These are phyloP conservation scores for Periparus ater DNA, from an alignment of 2,797 vertebrate species.

Conservation along the genomic window DNA sequence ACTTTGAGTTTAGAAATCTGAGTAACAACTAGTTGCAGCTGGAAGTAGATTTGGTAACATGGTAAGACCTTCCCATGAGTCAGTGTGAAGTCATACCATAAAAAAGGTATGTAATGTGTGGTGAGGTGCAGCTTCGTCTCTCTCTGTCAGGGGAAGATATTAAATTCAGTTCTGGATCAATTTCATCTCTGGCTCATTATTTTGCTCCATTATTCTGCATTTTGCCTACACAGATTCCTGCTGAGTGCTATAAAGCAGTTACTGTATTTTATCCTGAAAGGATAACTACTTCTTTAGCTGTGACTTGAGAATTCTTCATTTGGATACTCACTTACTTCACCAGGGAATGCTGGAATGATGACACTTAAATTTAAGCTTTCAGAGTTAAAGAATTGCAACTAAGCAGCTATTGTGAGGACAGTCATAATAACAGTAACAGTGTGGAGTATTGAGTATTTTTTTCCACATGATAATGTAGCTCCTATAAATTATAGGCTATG, in stretches of 20 bases:
- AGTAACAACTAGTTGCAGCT: background rate
- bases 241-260: background rate
- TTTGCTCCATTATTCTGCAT: background rate
- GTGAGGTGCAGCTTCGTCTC: background rate
- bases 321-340: constrained; percentile 52
- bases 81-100: background rate
- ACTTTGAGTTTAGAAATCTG: background rate
- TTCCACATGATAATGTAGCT: constrained; percentile 31
- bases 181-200: background rate
- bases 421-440: constrained; percentile 60
- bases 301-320: constrained; percentile 70
- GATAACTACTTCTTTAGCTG: constrained; percentile 1
- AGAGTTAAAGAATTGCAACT: constrained; percentile 62
- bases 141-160: background rate
- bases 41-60: background rate
- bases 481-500: constrained; percentile 65
- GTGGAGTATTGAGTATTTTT: constrained; percentile 27
- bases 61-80: background rate
- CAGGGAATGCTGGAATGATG: constrained; percentile 55
- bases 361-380: constrained; percentile 59
- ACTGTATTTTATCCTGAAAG: constrained; percentile 23
- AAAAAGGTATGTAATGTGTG: background rate
- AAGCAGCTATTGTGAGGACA: constrained; percentile 51
- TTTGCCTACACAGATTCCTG: constrained; percentile 3
- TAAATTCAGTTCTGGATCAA: background rate